Conservation (phyloP, 2,888 invertebrate species). For the Quadriops clusia region DNA sequence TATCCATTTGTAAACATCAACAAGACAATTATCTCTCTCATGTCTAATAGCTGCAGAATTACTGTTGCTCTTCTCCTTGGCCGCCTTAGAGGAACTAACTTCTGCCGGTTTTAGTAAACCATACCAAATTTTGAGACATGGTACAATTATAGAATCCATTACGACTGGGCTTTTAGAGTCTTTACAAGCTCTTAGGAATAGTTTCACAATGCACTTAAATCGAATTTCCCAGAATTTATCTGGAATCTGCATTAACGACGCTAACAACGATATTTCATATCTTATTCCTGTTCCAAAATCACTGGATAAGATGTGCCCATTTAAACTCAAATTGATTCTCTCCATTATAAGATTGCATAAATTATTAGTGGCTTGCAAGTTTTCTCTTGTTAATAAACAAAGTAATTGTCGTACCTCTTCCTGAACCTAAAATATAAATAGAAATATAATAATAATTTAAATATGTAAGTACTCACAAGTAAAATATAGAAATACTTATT, state of each 20-base stretch:
- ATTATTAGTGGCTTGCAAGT: conserved; percentile 67
- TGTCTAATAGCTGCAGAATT: conserved; percentile 11
- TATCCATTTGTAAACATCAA: conserved; percentile 65
- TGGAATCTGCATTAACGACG: conserved; percentile 80
- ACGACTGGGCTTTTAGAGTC: conserved; percentile 75
- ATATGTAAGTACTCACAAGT: not conserved
- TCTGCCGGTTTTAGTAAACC: conserved; percentile 60
- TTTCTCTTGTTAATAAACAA: conserved; percentile 81
- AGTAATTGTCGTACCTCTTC: conserved; percentile 81
- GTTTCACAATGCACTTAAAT: conserved; percentile 72
- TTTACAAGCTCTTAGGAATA: conserved; percentile 70
- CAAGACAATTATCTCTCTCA: conserved; percentile 46
- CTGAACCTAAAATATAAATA: conserved; percentile 46
- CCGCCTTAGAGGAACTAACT: conserved; percentile 40
- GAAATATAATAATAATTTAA: not conserved
- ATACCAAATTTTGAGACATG: conserved; percentile 85
- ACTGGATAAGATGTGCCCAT: conserved; percentile 60
- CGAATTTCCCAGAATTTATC: conserved; percentile 94
- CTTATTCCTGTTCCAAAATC: conserved; percentile 68
- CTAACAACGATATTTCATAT: conserved; percentile 79
- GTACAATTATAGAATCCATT: conserved; percentile 82
- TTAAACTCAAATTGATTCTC: conserved; percentile 68
- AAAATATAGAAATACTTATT: too few relatives aligned
- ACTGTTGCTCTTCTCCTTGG: conserved; percentile 36
- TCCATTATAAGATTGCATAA: conserved; percentile 73